These are phyloP conservation scores for Thomomys bottae DNA, from an alignment of 2,113 vertebrate genomes.

Conservation along the genomic window DNA sequence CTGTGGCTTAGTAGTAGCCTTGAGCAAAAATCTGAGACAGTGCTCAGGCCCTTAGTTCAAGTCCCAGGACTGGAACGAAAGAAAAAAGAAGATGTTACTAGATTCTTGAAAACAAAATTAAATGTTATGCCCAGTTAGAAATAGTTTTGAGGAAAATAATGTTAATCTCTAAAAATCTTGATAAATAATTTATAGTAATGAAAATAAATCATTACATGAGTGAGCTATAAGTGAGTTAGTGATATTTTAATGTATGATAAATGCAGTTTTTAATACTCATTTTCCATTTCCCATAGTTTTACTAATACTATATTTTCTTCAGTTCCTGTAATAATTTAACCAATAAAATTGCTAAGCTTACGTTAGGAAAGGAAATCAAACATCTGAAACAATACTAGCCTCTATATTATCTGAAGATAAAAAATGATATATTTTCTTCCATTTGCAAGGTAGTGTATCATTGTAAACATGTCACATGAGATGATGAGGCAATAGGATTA, in stretches of 20 bases:
- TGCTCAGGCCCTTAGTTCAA: too few relatives aligned
- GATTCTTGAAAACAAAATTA: background rate
- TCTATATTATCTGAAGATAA: background rate
- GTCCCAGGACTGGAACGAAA: too few relatives aligned
- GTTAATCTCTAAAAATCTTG: background rate
- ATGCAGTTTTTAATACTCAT: background rate
- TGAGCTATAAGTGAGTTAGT: background rate
- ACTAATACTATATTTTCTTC: constrained; percentile 16
- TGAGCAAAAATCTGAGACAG: too few relatives aligned
- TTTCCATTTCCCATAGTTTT: background rate
- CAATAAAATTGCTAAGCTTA: background rate
- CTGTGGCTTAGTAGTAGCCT: too few relatives aligned
- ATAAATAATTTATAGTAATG: background rate
- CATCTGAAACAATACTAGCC: background rate
- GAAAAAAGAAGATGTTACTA: background rate
- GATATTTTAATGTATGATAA: background rate
- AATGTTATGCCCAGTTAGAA: background rate
- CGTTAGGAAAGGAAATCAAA: background rate
- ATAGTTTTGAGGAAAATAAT: background rate
- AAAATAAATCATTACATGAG: background rate
- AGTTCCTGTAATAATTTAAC: background rate
- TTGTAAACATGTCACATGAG: too few relatives aligned
- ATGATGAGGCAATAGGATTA: too few relatives aligned
- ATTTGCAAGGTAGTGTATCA: too few relatives aligned
- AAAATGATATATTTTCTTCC: background rate